Base-by-base conservation (phyloP, 2,113 vertebrate genomes). In the Puma concolor region DNA sequence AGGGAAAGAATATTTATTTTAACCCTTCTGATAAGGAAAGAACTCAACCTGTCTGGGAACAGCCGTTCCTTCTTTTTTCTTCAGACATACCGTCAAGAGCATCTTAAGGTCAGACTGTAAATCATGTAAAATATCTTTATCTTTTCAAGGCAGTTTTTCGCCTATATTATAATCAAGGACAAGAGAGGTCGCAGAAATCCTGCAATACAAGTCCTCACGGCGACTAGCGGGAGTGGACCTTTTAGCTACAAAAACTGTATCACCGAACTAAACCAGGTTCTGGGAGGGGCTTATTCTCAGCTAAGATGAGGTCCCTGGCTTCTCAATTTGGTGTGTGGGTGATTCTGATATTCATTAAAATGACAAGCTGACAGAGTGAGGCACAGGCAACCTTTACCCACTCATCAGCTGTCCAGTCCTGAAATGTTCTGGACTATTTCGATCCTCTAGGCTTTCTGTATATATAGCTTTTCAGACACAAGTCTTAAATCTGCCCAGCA, bases 81-180 rank as follows among this genome's bases (percentile, higher is more conserved):
- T 98, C 84, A 98, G 94, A 98, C 63, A 95, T 44, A 94, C 69
- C 0, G 0, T 83, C 96, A 98, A 98, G 95, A 98, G 84, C 97
- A 98, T 97, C 97, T 98, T 98, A 98, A 99, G 98, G 98, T 99
- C 97, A 98, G 98, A 95, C 90, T 97, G 96, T 97, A 98, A 98
- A 98, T 98, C 96, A 98, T 79, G 52, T 97, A 98, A 98, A 98
- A 98, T 92, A 98, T 89, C 96, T 98, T 98, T 98, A 98, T 97
- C 80, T 98, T 80, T 97, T 97, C 93, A 94, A 93, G 92, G 36
- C 76, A 82, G 52, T 93, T 89, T 94, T 98, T 92, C 16, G 76
- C 83, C 48, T 64, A 91, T 97, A 96, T 88, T 98, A 97, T 98
- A 97, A 98, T 96, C 92, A 98, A 98, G 91, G 48, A 85, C 95